Evolutionary conservation across 2,888 invertebrate genomes (phyloP), one percentile per base, ranked within the genome.

Genomic region (Sarcophaga caerulescens): DNA sequence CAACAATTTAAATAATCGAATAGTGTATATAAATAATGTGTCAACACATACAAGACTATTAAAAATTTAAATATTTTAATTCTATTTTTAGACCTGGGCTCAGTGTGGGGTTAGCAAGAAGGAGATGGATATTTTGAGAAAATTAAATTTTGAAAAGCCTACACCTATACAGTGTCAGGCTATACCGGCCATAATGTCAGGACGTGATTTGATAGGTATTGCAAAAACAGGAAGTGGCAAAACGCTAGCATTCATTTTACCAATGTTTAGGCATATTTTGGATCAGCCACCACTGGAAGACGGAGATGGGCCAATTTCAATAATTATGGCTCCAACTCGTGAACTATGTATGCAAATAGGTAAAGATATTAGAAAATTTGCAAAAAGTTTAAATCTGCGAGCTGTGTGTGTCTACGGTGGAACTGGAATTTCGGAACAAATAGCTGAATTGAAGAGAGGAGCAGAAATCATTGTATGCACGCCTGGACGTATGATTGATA

Each of bases 211-310:
- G 85, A 99, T 99, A 91, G 99, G 99, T 79, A 99, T 99, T 92
- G 99, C 99, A 2, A 99, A 99, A 94, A 99, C 99, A 0, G 99
- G 99, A 66, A 98, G 98, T 91, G 99, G 99, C 52, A 99, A 99
- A 94, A 99, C 99, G 1, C 93, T 99, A 74, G 99, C 99, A 0
- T 99, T 99, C 93, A 95, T 99, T 83, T 93, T 99, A 83, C 99
- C 99, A 0, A 98, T 99, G 99, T 98, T 99, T 93, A 94, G 95
- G 8, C 99, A 99, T 91, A 98, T 99, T 45, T 93, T 98, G 83
- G 99, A 99, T 93, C 99, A 99, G 92, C 95, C 97, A 0, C 95
- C 96, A 0, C 92, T 99, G n/a, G 98, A 98, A 89, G 98, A 99
- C 91, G 97, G 97, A 0, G 99, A 99, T 91, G 99, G 99, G 1